Conservation (phyloP, 2,888 invertebrate species). For the Zootermopsis nevadensis region DNA sequence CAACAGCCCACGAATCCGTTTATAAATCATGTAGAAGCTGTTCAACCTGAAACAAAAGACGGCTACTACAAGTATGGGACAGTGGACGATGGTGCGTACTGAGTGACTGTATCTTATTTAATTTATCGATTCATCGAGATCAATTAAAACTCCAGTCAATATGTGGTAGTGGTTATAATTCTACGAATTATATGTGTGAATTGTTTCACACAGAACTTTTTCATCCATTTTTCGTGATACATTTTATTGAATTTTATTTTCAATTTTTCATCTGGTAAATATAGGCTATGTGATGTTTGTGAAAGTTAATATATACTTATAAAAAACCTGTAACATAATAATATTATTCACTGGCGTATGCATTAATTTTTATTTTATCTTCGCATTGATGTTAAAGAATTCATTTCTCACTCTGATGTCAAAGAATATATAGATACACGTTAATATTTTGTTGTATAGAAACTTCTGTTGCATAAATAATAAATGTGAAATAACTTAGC, state of each 20-base stretch:
- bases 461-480: neutral
- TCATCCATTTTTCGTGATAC: conserved; percentile 29
- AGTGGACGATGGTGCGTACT: conserved; percentile 61
- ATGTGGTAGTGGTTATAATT: conserved; percentile 34
- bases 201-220: neutral
- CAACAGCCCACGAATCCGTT: conserved; percentile 64
- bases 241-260: conserved; percentile 10
- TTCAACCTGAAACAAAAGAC: conserved; percentile 74
- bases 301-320: neutral
- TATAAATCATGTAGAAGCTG: conserved; percentile 57
- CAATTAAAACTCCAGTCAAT: conserved; percentile 24
- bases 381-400: neutral
- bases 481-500: neutral
- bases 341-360: neutral
- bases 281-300: neutral
- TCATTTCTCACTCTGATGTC: neutral
- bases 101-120: neutral
- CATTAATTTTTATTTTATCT: neutral
- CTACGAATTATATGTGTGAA: conserved; percentile 27
- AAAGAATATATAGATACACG: neutral
- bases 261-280: neutral
- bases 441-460: neutral
- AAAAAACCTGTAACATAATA: neutral
- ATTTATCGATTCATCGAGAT: neutral
- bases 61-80: conserved; percentile 67